Conservation (phyloP, 1,140 invertebrate genomes). For the Tetramorium parvispinum region DNA sequence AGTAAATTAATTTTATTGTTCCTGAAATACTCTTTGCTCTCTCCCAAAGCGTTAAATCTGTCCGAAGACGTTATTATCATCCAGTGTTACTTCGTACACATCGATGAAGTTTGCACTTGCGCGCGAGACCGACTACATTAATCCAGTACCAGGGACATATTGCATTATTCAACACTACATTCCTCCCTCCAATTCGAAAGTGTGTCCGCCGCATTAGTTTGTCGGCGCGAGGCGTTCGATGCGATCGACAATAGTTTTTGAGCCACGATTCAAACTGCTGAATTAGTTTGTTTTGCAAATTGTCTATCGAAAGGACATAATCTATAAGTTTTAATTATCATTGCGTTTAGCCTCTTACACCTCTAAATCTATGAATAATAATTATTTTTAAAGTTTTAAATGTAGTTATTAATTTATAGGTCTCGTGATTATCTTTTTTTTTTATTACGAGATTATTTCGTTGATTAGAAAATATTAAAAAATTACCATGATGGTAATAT, state of each 20-base stretch:
- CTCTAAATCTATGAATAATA: background rate
- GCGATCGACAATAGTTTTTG: constrained; percentile 35
- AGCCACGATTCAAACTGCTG: constrained; percentile 12
- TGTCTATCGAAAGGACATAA: background rate
- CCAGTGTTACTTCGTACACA: constrained; percentile 35
- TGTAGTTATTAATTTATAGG: background rate
- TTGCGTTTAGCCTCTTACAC: background rate
- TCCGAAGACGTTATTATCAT: constrained; percentile 24
- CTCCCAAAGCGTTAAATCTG: background rate
- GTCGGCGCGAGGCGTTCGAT: constrained; percentile 72
- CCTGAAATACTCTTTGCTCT: background rate
- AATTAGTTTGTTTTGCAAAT: constrained; percentile 40
- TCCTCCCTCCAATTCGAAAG: constrained; percentile 65
- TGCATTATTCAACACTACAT: constrained; percentile 82
- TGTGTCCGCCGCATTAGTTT: constrained; percentile 69
- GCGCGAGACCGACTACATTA: constrained; percentile 64
- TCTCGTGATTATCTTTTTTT: background rate
- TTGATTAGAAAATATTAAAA: constrained; percentile 9
- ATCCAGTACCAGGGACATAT: constrained; percentile 66
- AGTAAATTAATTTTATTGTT: background rate
- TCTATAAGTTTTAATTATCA: background rate
- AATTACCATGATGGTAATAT: background rate
- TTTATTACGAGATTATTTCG: background rate
- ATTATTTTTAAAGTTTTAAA: background rate
- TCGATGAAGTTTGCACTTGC: constrained; percentile 50